Evolutionary conservation across 2,113 vertebrate genomes (phyloP), one percentile per base, ranked within the genome.

Genomic region (Thermophis baileyi): DNA sequence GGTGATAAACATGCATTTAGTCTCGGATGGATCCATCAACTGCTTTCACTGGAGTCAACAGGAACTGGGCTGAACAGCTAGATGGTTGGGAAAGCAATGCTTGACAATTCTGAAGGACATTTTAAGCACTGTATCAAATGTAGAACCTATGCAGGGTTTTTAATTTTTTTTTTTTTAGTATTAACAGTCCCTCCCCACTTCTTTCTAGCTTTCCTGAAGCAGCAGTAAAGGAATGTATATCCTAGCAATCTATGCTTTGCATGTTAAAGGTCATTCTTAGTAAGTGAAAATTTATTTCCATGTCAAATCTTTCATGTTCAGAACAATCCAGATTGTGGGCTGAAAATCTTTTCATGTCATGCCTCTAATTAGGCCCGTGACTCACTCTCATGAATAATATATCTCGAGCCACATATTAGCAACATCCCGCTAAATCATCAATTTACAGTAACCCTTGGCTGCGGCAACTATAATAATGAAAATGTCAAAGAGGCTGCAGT

Each of bases 321-420:
- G 51, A 49, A 95, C 92, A 96, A 96, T 95, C 93, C 95, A 96
- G 94, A 96, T 91, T 96, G 94, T 92, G 93, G 96, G 94, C 74
- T 92, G 92, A 50, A 94, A 95, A 95, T 91, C 89, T 95, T 96
- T 96, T 95, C 94, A 91, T 97, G 94, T 95, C 95, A 95, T 95
- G 93, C 91, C 96, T 95, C 94, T 96, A 96, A 97, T 97, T 96
- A 96, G 93, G 40, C 88, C 93, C 92, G 85, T 97, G 96, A 96
- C 93, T 97, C 95, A 95, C 91, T 95, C 91, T 96, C 95, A 96
- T 97, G 94, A 96, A 96, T 97, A 95, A 95, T 95, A 95, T 96
- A 97, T 95, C 95, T 93, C 55, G 92, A 94, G 93, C n/a, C 85
- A 51, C 88, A 55, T 96, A 97, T 97, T 96, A 96, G 94, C 95